Evolutionary conservation across 2,797 vertebrate genomes (phyloP), one percentile per base, ranked within the genome.

Genomic region (Cyprinella venusta): DNA sequence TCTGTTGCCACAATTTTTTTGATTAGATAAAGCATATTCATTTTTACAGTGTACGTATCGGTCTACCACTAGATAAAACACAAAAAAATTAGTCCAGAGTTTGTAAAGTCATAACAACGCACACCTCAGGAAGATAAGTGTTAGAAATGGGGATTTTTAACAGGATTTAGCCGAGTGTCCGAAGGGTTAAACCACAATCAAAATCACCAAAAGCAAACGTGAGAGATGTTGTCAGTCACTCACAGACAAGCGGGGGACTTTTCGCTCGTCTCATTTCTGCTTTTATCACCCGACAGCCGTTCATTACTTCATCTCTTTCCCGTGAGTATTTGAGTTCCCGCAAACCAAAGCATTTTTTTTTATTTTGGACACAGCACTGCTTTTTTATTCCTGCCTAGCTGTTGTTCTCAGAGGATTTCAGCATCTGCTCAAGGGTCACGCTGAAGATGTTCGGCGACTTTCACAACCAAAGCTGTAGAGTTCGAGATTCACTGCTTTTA

Each of bases 271-370:
- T 78, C 40, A 2, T 65, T 81, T 89, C 30, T 63, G 86, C 69
- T 52, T 79, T 87, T 75, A 64, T 88, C 72, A 48, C 16, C 81
- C 78, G 18, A 83, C 85, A 33, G 82, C 63, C 88, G 72, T 76
- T 71, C 87, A 76, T 88, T 40, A 45, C 50, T 50, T 61, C 40
- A 56, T 75, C 71, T 83, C 70, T 78, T 79, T 52, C 68, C 4
- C 76, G 87, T 76, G 77, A 24, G 80, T 88, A 89, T 86, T 86
- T 81, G 86, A 84, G 81, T 80, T 87, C 87, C 86, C 21, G 67
- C 87, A 90, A 88, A 93, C 92, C 92, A 93, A 94, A 94, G 90
- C 87, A 54, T 21, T 42, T 64, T 7, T 19, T 45, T 19, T 45
- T 74, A n/a, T 67, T 40, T 71, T 24, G 64, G 33, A 77, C 65